Percentiles rank a stretch among this genome's conserved stretches.
Conservation (phyloP, 2,113 vertebrate species). For the Atrichornis clamosus region DNA sequence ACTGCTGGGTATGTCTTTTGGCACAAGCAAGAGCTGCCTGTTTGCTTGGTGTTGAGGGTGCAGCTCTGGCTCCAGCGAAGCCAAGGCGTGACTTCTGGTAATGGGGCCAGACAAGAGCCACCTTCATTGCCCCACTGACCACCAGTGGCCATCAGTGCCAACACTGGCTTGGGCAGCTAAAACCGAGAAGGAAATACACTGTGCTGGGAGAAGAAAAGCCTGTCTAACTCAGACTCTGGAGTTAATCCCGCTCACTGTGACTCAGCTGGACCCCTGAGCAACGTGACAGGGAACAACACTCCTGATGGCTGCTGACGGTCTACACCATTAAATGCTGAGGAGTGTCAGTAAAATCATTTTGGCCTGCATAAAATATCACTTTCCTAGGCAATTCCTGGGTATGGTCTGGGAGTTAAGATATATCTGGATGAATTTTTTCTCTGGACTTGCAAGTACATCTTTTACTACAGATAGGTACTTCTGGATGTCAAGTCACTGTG, state of each 20-base stretch:
- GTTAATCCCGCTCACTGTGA: not conserved
- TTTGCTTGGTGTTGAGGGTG: not conserved
- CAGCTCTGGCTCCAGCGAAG: not conserved
- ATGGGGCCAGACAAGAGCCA: not conserved
- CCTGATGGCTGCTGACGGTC: not conserved
- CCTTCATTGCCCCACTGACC: not conserved
- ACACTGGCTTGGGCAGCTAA: not conserved
- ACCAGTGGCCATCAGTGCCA: not conserved
- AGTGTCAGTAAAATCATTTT: not conserved
- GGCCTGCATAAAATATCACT: not conserved
- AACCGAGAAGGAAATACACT: not conserved
- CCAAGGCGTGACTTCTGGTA: not conserved
- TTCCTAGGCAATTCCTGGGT: not conserved
- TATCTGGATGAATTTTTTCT: not conserved
- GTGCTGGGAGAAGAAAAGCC: not conserved
- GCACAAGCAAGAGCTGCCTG: not conserved
- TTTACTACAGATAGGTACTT: not conserved
- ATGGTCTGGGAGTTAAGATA: not conserved
- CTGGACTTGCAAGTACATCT: not conserved
- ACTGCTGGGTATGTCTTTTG: not conserved
- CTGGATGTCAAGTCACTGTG: not conserved
- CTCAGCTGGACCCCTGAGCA: not conserved
- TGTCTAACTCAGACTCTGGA: not conserved
- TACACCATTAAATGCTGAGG: not conserved
- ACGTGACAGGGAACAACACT: accelerated